Evolutionary conservation across 1,140 invertebrate species (phyloP), one percentile per base, ranked within the genome.

Genomic region (Amyelois transitella): DNA sequence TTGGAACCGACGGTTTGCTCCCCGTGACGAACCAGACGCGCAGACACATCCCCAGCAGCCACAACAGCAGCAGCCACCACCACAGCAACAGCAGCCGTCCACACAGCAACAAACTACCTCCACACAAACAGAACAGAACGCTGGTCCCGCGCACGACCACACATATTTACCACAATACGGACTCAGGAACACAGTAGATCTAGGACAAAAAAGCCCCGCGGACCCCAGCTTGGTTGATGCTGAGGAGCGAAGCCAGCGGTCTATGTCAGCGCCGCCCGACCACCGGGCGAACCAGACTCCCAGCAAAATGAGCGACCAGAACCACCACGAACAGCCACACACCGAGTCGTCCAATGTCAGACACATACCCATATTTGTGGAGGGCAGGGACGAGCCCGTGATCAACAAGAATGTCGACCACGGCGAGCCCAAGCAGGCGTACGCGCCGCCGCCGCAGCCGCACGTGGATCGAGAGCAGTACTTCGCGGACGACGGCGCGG

Each of bases 331-430:
- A 28, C 78, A 70, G 43, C 49, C 64, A 21, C 72, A 76, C 49
- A 71, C 64, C 14, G 80, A 85, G 45, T 58, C 71, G 20, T 77
- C 77, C 18, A 85, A 85, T 43, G 92, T 96, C 12, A 90, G 95
- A 63, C 94, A 95, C 71, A 96, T 97, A 77, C 95, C 95, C 1
- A 97, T 97, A 38, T 94, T 95, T 63, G 94, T 96, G 0, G 95
- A 97, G 81, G 94, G 95, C 18, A 86, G 95, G 28, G 93, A 95
- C 65, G 91, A 93, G 63, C 94, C 94, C 0, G 91, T 95, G 1
- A 88, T 94, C 18, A 91, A 93, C 44, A 92, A 90, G 52, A 87
- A 89, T 18, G 71, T 73, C 1, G 83, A 88, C 21, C 72, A 76
- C 54, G 72, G 83, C 59, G 79, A 86, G 4, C 32, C 80, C 1